phyloP scores from a whole-genome alignment of 2,888 invertebrate species.

The Lobophora halterata region DNA sequence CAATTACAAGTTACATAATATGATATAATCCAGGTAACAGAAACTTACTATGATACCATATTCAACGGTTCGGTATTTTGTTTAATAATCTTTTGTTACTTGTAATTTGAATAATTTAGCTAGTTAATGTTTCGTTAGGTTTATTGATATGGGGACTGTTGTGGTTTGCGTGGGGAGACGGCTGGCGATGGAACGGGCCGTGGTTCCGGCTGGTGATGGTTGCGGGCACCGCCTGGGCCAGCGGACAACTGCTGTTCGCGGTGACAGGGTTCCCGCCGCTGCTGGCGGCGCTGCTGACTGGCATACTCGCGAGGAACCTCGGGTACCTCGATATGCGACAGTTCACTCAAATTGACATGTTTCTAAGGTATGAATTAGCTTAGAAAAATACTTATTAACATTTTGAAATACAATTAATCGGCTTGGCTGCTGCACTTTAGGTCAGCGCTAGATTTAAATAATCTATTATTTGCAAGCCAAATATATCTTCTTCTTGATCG shows the following conservation, averaged over 20 bases:
- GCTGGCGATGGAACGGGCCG: conserved; percentile 58
- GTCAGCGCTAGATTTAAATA: too few species aligned
- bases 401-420: too few species aligned
- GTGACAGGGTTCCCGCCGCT: conserved; percentile 60
- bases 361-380: conserved; percentile 52
- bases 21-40: too few species aligned
- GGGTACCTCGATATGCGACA: conserved; percentile 64
- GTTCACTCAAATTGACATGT: conserved; percentile 54
- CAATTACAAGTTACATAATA: too few species aligned
- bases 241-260: conserved; percentile 50
- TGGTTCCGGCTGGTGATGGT: conserved; percentile 58
- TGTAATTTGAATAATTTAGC: not conserved
- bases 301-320: conserved; percentile 60
- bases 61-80: not conserved
- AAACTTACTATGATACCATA: too few species aligned
- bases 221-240: conserved; percentile 54
- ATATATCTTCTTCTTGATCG: too few species aligned
- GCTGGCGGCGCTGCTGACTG: conserved; percentile 59
- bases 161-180: conserved; percentile 57
- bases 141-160: conserved; percentile 57
- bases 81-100: not conserved
- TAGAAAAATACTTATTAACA: too few species aligned
- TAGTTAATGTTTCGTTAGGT: conserved; percentile 39
- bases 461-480: too few species aligned
- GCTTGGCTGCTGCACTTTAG: too few species aligned